A percentile compares a stretch with the other conserved stretches of the same genome.
Evolutionary conservation across 2,888 invertebrate species (phyloP).

Genomic region (Gandaritis pyraliata): DNA sequence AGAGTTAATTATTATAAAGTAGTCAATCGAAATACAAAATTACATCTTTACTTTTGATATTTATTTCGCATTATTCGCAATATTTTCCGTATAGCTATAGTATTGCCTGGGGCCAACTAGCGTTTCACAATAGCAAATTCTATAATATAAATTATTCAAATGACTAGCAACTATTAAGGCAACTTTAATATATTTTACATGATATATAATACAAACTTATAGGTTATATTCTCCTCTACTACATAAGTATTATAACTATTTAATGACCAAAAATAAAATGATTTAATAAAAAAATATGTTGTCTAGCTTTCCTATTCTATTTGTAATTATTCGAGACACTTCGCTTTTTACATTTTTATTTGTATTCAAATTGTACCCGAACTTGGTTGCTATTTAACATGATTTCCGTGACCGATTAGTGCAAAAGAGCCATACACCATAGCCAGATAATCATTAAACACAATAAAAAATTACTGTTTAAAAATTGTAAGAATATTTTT

Average conservation of each 20-base stretch:
- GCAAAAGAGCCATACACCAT: too few relatives aligned
- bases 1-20: too few relatives aligned
- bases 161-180: slow-evolving; percentile 74
- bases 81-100: slow-evolving; percentile 7
- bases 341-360: too few relatives aligned
- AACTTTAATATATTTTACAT: slow-evolving; percentile 47
- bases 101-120: slow-evolving; percentile 26
- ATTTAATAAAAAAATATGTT: not conserved
- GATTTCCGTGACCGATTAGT: too few relatives aligned
- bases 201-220: slow-evolving; percentile 6
- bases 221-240: not conserved
- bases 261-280: not conserved
- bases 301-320: not conserved
- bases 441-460: too few relatives aligned
- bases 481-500: too few relatives aligned
- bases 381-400: too few relatives aligned
- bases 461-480: too few relatives aligned
- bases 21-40: not conserved
- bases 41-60: not conserved
- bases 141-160: slow-evolving; percentile 39
- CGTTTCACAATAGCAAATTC: slow-evolving; percentile 33
- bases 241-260: not conserved
- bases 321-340: not conserved
- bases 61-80: too few relatives aligned
- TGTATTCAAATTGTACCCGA: too few relatives aligned